Evolutionary conservation across 1,140 invertebrate genomes (phyloP).

Genomic region (Formica selysi): DNA sequence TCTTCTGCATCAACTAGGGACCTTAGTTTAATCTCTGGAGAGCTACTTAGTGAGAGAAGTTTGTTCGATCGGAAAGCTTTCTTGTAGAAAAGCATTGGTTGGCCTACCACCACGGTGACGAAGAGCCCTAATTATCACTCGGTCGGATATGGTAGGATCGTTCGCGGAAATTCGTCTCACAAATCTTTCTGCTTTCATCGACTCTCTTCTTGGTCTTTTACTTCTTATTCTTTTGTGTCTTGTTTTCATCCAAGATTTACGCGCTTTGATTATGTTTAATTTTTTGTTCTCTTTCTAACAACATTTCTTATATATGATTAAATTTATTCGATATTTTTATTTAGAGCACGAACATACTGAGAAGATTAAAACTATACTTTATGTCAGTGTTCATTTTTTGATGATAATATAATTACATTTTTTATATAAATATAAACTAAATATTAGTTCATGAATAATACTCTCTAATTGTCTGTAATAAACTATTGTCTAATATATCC

Average conservation of each 20-base stretch:
- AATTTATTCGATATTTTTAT: neutral
- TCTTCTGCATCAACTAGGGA: constrained; percentile 46
- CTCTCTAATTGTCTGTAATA: neutral
- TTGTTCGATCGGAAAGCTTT: constrained; percentile 69
- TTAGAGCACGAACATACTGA: too few species aligned
- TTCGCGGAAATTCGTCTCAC: constrained; percentile 58
- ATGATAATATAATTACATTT: neutral
- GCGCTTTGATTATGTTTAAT: neutral
- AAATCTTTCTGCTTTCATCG: constrained; percentile 61
- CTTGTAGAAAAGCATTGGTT: constrained; percentile 46
- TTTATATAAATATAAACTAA: neutral
- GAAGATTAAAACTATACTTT: neutral
- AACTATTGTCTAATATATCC: neutral
- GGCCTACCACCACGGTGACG: constrained; percentile 52
- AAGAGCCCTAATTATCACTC: constrained; percentile 73
- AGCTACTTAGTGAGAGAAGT: constrained; percentile 70
- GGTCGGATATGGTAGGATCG: constrained; percentile 51
- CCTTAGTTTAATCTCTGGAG: constrained; percentile 67
- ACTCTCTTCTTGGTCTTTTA: neutral
- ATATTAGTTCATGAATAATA: neutral
- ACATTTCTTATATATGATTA: neutral
- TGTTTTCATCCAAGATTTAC: constrained; percentile 11
- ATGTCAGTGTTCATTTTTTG: neutral
- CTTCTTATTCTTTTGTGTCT: neutral
- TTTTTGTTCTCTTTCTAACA: neutral